A percentile compares a stretch with the other conserved stretches of the same genome.
phyloP scores from a whole-genome alignment of 1,140 invertebrate species.

The Gerris buenoi region DNA sequence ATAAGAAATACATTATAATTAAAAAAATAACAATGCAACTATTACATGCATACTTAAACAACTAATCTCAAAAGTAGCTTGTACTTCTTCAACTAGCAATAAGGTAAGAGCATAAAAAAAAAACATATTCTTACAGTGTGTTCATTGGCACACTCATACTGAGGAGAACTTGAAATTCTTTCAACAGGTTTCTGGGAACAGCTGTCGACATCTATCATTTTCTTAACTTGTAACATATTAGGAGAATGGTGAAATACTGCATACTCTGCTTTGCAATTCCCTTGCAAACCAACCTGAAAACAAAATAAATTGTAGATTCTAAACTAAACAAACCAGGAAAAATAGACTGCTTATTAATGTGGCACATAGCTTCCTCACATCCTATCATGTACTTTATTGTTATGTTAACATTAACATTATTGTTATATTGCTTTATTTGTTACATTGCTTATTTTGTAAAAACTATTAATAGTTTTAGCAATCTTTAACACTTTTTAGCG shows the following conservation, averaged over 20 bases:
- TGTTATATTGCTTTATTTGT: too few relatives aligned
- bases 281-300: slow-evolving; percentile 18
- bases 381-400: too few relatives aligned
- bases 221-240: slow-evolving; percentile 17
- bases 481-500: too few relatives aligned
- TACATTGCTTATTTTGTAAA: too few relatives aligned
- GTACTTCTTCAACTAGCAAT: too few relatives aligned
- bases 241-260: slow-evolving; percentile 7
- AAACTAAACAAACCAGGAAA: slow-evolving; percentile 1
- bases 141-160: background rate
- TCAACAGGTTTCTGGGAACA: slow-evolving; percentile 18
- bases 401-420: too few relatives aligned
- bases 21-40: background rate
- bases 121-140: background rate
- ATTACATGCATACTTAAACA: too few relatives aligned
- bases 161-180: slow-evolving; percentile 17
- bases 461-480: too few relatives aligned
- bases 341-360: too few relatives aligned
- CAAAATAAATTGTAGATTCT: background rate
- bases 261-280: slow-evolving; percentile 21
- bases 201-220: slow-evolving; percentile 22
- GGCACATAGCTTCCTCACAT: too few relatives aligned
- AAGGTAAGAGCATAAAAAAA: too few relatives aligned
- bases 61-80: too few relatives aligned
- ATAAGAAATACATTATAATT: background rate